Evolutionary conservation across 1,140 invertebrate species (phyloP).

Genomic region (Palaemon carinicauda): DNA sequence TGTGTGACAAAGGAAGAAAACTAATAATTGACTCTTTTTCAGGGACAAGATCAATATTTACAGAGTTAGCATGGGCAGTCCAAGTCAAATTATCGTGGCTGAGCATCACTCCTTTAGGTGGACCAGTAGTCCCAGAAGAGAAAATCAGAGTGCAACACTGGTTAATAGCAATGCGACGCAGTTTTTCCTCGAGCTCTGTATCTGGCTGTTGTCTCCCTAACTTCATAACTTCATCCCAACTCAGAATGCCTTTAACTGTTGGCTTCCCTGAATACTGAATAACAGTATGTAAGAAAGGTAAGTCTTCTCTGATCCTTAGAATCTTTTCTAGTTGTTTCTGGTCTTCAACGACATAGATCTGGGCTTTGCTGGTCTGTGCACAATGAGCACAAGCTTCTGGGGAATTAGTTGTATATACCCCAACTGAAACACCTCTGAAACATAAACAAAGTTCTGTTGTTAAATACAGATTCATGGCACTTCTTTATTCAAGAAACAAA

Average conservation of each 20-base stretch:
- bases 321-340: constrained; percentile 87
- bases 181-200: constrained; percentile 73
- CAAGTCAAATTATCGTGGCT: constrained; percentile 86
- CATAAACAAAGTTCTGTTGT: not conserved
- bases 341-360: constrained; percentile 90
- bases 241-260: constrained; percentile 70
- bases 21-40: constrained; percentile 75
- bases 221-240: constrained; percentile 82
- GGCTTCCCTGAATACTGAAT: constrained; percentile 83
- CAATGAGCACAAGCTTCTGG: constrained; percentile 84
- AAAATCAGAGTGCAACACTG: constrained; percentile 92
- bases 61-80: constrained; percentile 65
- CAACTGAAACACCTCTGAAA: constrained; percentile 81
- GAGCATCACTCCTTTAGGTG: constrained; percentile 94
- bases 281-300: constrained; percentile 83
- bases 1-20: constrained; percentile 88
- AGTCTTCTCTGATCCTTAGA: constrained; percentile 73
- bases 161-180: constrained; percentile 78
- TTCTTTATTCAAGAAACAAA: not conserved
- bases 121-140: constrained; percentile 90
- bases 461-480: too few species aligned
- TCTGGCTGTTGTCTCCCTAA: constrained; percentile 78
- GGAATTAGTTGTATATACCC: constrained; percentile 94
- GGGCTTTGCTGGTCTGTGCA: constrained; percentile 76
- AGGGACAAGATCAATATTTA: constrained; percentile 52